Conservation (phyloP, 2,113 vertebrate genomes). For the Odobenus rosmarus region DNA sequence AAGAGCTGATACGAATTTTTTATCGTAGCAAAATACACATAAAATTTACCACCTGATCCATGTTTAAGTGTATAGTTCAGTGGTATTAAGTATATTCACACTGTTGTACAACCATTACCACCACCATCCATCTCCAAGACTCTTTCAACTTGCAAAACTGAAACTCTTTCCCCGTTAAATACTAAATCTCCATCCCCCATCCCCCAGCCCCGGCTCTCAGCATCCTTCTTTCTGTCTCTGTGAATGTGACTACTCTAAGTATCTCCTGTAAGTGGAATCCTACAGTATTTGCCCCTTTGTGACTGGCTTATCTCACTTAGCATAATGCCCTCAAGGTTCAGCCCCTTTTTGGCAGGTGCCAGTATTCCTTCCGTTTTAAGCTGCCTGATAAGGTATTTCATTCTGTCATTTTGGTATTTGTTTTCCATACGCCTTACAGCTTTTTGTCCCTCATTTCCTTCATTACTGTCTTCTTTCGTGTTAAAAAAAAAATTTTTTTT, state of each 20-base stretch:
- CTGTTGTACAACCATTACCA: neutral
- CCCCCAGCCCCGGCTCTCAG: neutral
- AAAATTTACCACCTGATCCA: no score
- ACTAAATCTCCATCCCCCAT: neutral
- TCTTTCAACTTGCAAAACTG: neutral
- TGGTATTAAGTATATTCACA: neutral
- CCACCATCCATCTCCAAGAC: neutral
- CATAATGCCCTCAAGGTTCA: neutral
- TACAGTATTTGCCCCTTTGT: neutral
- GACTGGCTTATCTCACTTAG: neutral
- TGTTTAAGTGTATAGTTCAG: neutral
- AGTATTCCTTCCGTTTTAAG: neutral
- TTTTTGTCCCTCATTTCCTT: neutral
- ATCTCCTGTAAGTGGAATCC: neutral
- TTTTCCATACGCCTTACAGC: neutral
- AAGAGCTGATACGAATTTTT: neutral
- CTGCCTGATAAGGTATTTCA: neutral
- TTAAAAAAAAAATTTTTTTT: neutral
- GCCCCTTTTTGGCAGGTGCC: neutral
- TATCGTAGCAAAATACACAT: neutral
- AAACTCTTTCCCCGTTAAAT: neutral
- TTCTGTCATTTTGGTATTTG: neutral
- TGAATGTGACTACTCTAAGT: neutral
- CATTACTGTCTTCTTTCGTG: neutral
- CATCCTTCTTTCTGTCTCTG: neutral